These are phyloP conservation scores for Coelogynopora nodosa DNA, from an alignment of 2,888 invertebrate genomes.

Conservation along the genomic window DNA sequence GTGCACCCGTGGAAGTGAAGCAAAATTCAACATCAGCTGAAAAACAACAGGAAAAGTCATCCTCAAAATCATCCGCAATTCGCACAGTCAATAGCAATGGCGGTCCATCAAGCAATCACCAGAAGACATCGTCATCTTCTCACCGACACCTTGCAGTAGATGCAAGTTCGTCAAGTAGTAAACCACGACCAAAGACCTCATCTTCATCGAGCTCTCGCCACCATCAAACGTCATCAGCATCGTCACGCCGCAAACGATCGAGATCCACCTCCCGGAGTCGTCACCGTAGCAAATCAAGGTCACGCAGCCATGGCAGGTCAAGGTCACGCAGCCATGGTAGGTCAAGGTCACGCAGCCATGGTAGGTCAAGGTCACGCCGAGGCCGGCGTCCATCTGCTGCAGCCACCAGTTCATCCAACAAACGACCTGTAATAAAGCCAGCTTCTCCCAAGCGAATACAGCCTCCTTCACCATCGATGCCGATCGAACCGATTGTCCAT, in stretches of 20 bases:
- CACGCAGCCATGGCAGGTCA: background rate
- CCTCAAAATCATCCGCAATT: background rate
- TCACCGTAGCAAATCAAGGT: background rate
- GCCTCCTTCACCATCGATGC: background rate
- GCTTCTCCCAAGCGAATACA: background rate
- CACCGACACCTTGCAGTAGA: background rate
- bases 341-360: background rate
- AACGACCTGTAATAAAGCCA: background rate
- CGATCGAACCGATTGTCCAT: background rate
- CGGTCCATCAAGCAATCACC: background rate
- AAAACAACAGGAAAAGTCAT: background rate
- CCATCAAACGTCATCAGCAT: background rate
- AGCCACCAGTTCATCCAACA: background rate
- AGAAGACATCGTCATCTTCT: background rate
- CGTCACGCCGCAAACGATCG: background rate
- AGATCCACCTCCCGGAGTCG: background rate
- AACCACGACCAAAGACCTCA: background rate
- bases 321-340: background rate
- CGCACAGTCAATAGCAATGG: background rate
- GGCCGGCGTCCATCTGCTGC: background rate
- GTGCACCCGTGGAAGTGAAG: background rate
- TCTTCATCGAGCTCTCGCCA: background rate
- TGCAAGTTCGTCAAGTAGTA: background rate
- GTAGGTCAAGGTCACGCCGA: background rate
- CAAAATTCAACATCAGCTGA: background rate